phyloP scores from a whole-genome alignment of 2,113 vertebrate species.

The Carettochelys insculpta region DNA sequence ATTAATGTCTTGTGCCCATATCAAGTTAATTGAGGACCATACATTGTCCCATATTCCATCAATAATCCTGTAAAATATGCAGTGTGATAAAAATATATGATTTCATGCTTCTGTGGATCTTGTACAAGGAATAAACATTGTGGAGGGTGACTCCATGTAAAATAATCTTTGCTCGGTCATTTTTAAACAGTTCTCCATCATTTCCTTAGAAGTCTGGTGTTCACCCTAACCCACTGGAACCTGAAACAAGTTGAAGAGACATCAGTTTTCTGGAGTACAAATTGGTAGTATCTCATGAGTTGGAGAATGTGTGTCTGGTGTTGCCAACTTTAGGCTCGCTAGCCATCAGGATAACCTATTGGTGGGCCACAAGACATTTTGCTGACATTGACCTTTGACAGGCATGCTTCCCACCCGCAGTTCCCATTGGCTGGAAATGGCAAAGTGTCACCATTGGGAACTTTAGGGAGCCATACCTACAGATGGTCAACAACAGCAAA shows the following conservation, averaged over 20 bases:
- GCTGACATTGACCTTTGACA: too few relatives aligned
- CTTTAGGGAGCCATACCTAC: too few relatives aligned
- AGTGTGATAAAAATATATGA: accelerated
- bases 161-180: neutral
- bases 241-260: neutral
- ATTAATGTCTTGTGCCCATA: neutral
- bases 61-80: neutral
- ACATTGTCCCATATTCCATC: neutral
- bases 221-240: neutral
- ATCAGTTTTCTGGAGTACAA: neutral
- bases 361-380: too few relatives aligned
- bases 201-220: neutral
- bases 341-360: too few relatives aligned
- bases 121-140: neutral
- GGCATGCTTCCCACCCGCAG: too few relatives aligned
- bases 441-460: too few relatives aligned
- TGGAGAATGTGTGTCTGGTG: neutral
- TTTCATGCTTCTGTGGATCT: accelerated
- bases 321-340: too few relatives aligned
- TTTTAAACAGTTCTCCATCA: neutral
- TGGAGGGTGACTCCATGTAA: neutral
- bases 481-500: too few relatives aligned
- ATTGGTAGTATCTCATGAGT: neutral
- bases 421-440: too few relatives aligned
- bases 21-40: accelerated